Evolutionary conservation across 2,888 invertebrate genomes (phyloP), one percentile per base, ranked within the genome.

Genomic region (Tricholauxania praeusta): DNA sequence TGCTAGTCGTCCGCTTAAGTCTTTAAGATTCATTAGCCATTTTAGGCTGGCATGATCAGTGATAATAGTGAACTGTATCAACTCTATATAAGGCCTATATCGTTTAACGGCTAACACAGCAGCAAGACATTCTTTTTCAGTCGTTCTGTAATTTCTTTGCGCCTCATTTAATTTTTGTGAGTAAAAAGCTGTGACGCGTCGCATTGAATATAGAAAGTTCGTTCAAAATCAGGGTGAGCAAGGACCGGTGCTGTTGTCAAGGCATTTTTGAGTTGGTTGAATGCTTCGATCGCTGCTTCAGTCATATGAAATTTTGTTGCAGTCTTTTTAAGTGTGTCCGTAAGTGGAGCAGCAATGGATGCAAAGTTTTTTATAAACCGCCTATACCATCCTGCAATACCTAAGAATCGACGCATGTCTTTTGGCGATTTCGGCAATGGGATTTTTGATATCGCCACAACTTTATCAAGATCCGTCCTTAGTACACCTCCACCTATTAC

Each of bases 131-230:
- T 65, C 51, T 65, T 49, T 12, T 17, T 65, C 65, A 1, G 65
- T 65, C 2, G 48, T 49, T 19, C 65, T 49, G 28, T 28, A 28
- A 28, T 28, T 28, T 28, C 28, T 28, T n/a, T 28, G 28, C 28
- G 2, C 28, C 28, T 28, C 3, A 28, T 3, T 28, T 4, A 28
- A 28, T 28, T 28, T 28, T 28, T 28, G 28, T 28, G 3, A 28
- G 5, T 51, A 65, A n/a, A 32, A 32, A n/a, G 73, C 67, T 2
- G 73, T 72, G 60, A 75, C 74, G 22, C 72, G 28, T 28, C 28
- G 28, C 28, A 69, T 15, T 74, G 71, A 53, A 76, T 73, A 8
- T 73, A 65, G 22, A 78, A 76, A 2, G 73, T 66, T 12, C 65
- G 22, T 1, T 66, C 22, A 49, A 78, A 3, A 76, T 70, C 28